These are phyloP conservation scores for Acleris literana DNA, from an alignment of 2,888 invertebrate species.

Conservation along the genomic window DNA sequence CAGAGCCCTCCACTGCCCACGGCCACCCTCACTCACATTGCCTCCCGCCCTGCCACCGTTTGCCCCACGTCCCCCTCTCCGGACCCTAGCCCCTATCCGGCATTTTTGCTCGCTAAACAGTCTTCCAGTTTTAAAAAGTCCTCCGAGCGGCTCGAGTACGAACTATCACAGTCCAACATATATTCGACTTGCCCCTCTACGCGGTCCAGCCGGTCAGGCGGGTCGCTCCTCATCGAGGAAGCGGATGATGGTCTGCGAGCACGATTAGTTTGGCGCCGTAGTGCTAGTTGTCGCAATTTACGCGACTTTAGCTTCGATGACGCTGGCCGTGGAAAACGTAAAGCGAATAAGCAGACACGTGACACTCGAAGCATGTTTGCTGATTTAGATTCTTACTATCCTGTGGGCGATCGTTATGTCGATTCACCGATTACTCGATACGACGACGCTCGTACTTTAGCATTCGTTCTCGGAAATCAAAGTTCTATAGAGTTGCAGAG, in stretches of 20 bases:
- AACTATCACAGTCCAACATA: conserved; percentile 82
- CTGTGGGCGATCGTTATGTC: conserved; percentile 74
- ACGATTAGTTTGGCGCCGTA: conserved; percentile 88
- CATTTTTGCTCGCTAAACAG: conserved; percentile 73
- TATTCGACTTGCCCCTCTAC: conserved; percentile 79
- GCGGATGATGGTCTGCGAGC: conserved; percentile 50
- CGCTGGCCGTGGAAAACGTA: conserved; percentile 86
- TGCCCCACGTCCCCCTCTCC: conserved; percentile 47
- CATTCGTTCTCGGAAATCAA: conserved; percentile 57
- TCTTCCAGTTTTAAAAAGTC: conserved; percentile 73
- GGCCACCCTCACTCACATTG: conserved; percentile 61
- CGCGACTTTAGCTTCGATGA: conserved; percentile 90
- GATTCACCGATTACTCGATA: conserved; percentile 90
- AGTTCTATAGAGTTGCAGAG: conserved; percentile 88
- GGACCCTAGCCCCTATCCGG: conserved; percentile 80
- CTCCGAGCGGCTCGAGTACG: conserved; percentile 81
- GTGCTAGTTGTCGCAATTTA: conserved; percentile 92
- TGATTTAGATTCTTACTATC: conserved; percentile 66
- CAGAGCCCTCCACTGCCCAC: conserved; percentile 45
- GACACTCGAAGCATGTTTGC: conserved; percentile 69
- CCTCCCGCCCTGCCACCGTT: conserved; percentile 63
- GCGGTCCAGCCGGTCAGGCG: conserved; percentile 71
- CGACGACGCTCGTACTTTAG: conserved; percentile 85
- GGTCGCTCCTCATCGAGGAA: conserved; percentile 61
- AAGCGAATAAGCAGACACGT: conserved; percentile 63